phyloP scores from a whole-genome alignment of 2,113 vertebrate genomes.

The Ageneiosus marmoratus region DNA sequence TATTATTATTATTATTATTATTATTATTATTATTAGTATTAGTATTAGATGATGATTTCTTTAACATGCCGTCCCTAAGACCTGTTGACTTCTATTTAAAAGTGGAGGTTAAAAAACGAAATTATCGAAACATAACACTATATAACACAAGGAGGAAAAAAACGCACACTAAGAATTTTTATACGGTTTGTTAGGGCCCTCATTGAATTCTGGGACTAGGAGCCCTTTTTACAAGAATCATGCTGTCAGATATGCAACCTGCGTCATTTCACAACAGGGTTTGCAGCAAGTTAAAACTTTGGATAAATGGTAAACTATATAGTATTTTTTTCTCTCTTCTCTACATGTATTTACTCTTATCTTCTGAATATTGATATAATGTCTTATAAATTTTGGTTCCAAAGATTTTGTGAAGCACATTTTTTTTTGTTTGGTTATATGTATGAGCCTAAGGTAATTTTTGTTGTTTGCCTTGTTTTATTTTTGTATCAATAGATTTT shows the following conservation, averaged over 20 bases:
- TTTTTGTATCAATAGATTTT: slow-evolving; percentile 46
- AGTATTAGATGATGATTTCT: slow-evolving; percentile 36
- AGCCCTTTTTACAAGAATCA: slow-evolving; percentile 30
- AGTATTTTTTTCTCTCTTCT: slow-evolving; percentile 40
- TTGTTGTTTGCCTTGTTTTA: slow-evolving; percentile 34
- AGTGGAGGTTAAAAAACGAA: not conserved
- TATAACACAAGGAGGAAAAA: slow-evolving; percentile 7
- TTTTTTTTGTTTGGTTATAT: slow-evolving; percentile 7
- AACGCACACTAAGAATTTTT: not conserved
- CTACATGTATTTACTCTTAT: slow-evolving; percentile 36
- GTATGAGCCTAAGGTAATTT: slow-evolving; percentile 44
- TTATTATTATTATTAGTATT: slow-evolving; percentile 61
- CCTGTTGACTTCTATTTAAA: slow-evolving; percentile 30
- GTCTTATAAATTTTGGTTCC: slow-evolving; percentile 49
- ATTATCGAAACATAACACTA: slow-evolving; percentile 4
- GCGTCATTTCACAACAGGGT: slow-evolving; percentile 37
- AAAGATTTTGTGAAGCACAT: slow-evolving; percentile 55
- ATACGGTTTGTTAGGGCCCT: not conserved
- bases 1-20: slow-evolving; percentile 61
- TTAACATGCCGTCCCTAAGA: slow-evolving; percentile 27
- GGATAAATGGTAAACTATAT: slow-evolving; percentile 11
- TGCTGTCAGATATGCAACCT: slow-evolving; percentile 46
- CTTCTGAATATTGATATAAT: slow-evolving; percentile 47
- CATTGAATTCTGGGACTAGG: not conserved
- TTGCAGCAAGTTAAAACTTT: slow-evolving; percentile 5